phyloP scores from a whole-genome alignment of 2,113 vertebrate genomes.

The Vidua macroura region DNA sequence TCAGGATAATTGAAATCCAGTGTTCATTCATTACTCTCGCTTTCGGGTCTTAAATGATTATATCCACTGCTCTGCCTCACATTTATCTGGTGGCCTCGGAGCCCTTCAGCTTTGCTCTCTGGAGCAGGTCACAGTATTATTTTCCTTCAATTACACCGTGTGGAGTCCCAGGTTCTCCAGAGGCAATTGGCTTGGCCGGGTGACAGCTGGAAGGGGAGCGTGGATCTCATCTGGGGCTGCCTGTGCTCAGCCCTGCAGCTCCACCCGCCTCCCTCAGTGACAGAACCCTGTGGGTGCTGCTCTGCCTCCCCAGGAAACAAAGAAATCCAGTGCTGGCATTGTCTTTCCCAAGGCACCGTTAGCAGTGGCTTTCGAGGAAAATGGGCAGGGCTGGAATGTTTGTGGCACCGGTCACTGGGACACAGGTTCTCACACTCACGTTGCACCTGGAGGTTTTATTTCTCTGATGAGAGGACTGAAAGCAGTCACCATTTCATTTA shows the following conservation, averaged over 20 bases:
- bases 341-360: background rate
- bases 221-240: background rate
- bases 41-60: conserved; percentile 27
- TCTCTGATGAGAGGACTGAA: background rate
- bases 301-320: background rate
- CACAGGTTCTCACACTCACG: background rate
- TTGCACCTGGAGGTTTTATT: background rate
- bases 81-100: background rate
- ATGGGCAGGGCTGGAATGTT: rapidly evolving
- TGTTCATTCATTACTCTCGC: conserved; percentile 42
- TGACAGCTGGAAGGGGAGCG: conserved; percentile 18
- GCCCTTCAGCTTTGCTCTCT: conserved; percentile 26
- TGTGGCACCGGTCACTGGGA: background rate
- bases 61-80: conserved; percentile 26
- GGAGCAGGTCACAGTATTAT: background rate
- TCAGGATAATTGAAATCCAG: conserved; percentile 65
- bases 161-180: background rate
- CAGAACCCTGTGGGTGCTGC: background rate
- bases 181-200: conserved; percentile 9
- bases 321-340: rapidly evolving
- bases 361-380: background rate
- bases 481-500: background rate
- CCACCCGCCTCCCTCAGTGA: background rate
- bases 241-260: background rate
- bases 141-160: conserved; percentile 31